These are phyloP conservation scores for Zootermopsis nevadensis DNA, from an alignment of 2,888 invertebrate genomes.

Conservation along the genomic window DNA sequence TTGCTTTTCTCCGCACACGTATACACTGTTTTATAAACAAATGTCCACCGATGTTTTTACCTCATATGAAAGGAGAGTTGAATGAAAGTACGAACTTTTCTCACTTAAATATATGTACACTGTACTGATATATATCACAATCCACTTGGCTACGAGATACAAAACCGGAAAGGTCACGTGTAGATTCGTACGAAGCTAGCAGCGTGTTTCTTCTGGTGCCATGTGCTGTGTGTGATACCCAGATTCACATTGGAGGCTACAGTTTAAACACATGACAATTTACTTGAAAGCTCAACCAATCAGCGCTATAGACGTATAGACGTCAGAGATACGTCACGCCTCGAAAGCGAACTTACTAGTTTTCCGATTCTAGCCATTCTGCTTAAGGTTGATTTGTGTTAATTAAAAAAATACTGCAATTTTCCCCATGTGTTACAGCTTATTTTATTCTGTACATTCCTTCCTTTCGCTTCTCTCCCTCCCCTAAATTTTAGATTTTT, in stretches of 20 bases:
- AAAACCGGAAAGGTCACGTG: not conserved
- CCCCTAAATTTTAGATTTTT: too few relatives aligned
- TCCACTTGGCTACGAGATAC: not conserved
- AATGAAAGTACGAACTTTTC: not conserved
- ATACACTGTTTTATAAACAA: not conserved
- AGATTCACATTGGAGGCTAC: not conserved
- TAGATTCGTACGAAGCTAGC: not conserved
- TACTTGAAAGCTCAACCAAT: not conserved
- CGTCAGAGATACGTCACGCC: constrained; percentile 1
- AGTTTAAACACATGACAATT: not conserved
- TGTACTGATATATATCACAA: not conserved
- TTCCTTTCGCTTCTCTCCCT: too few relatives aligned
- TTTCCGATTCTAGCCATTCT: not conserved
- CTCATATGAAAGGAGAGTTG: not conserved
- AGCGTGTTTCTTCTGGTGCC: not conserved
- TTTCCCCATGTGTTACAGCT: too few relatives aligned
- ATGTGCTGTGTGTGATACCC: not conserved
- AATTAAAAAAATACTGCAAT: not conserved
- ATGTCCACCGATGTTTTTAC: not conserved
- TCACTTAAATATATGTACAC: not conserved
- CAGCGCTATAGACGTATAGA: not conserved
- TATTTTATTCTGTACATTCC: too few relatives aligned
- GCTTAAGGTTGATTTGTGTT: not conserved
- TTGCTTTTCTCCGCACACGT: not conserved
- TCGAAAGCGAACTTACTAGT: not conserved